Conservation (phyloP, 2,113 vertebrate species). For the Synchiropus splendidus region DNA sequence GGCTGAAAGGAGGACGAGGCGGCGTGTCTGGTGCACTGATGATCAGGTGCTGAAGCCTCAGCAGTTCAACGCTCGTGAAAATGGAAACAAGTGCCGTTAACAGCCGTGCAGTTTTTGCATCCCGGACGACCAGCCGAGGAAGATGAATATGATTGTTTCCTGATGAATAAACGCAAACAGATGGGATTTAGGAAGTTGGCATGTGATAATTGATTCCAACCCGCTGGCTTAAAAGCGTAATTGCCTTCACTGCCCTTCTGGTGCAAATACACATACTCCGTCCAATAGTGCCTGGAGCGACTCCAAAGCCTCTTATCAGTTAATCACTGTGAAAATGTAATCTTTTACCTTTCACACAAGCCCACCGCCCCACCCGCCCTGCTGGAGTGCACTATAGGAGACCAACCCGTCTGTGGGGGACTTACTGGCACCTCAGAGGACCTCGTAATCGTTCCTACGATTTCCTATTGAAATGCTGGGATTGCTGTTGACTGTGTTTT, state of each 20-base stretch:
- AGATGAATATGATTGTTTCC: background rate
- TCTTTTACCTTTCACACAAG: slow-evolving; percentile 37
- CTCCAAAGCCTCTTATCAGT: slow-evolving; percentile 58
- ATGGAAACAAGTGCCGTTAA: no score
- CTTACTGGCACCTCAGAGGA: no score
- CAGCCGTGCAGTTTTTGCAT: background rate
- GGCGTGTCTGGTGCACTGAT: no score
- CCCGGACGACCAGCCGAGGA: no score
- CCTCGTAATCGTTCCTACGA: no score
- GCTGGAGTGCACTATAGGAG: no score
- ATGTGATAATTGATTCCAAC: slow-evolving; percentile 41
- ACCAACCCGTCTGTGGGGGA: no score
- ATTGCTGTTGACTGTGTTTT: no score
- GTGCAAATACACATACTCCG: slow-evolving; percentile 4
- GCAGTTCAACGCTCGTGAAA: no score
- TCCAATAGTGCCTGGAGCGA: slow-evolving; percentile 14
- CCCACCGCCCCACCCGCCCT: background rate
- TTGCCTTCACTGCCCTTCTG: slow-evolving; percentile 36
- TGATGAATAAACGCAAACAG: background rate
- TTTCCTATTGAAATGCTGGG: no score
- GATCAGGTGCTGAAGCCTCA: background rate
- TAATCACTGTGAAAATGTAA: slow-evolving; percentile 52
- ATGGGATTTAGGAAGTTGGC: slow-evolving; percentile 21
- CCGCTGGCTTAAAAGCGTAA: slow-evolving; percentile 49
- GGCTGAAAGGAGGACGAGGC: no score